A percentile compares a stretch with the other conserved stretches of the same genome.
Conservation (phyloP, 1,140 invertebrate genomes). For the Acyrthosiphon pisum region DNA sequence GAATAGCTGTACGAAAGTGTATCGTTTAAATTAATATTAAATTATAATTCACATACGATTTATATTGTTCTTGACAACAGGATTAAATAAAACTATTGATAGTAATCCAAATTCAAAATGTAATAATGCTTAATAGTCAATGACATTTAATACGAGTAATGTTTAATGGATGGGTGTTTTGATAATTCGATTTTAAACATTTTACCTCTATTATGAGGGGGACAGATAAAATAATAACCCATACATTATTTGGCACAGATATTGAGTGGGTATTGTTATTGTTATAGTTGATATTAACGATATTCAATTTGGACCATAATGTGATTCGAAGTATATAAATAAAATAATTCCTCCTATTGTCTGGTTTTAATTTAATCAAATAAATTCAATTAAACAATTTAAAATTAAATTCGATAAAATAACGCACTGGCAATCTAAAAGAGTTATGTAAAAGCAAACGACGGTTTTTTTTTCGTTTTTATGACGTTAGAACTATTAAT, state of each 20-base stretch:
- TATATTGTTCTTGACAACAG: conserved; percentile 1
- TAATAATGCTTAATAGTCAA: conserved; percentile 11
- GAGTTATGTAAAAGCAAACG: background rate
- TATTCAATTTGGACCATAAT: conserved; percentile 25
- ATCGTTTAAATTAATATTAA: background rate
- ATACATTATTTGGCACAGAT: background rate
- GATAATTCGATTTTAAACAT: conserved; percentile 38
- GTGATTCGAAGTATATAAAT: background rate
- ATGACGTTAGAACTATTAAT: background rate
- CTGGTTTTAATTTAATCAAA: conserved; percentile 6
- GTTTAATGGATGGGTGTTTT: conserved; percentile 23
- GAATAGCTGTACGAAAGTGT: background rate
- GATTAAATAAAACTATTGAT: conserved; percentile 5
- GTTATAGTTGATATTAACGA: conserved; percentile 4
- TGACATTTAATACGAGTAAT: conserved; percentile 14
- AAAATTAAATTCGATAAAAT: background rate
- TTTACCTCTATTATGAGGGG: conserved; percentile 24
- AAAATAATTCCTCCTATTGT: background rate
- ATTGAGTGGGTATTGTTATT: background rate
- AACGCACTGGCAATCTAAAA: background rate
- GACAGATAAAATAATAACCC: conserved; percentile 20
- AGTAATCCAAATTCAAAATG: background rate
- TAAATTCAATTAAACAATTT: background rate
- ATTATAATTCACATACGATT: background rate
- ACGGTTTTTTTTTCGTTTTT: background rate